phyloP scores from a whole-genome alignment of 2,888 invertebrate species.

The Xanthia togata region DNA sequence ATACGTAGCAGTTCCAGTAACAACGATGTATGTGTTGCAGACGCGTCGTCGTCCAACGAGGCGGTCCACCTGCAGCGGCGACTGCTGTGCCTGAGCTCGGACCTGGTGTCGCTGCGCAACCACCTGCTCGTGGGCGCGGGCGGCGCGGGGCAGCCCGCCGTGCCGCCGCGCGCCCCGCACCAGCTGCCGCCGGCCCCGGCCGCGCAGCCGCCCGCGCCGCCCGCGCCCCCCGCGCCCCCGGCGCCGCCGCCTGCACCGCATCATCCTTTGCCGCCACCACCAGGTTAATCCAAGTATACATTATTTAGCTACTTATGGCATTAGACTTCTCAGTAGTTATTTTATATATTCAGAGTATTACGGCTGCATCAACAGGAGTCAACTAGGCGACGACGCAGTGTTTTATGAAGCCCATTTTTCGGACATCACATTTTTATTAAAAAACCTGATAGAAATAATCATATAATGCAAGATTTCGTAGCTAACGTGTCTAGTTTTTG shows the following conservation, averaged over 20 bases:
- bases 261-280: slow-evolving; percentile 69
- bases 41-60: slow-evolving; percentile 98
- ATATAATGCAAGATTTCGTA: no score
- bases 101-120: slow-evolving; percentile 97
- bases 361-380: not conserved
- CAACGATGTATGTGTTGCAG: slow-evolving; percentile 87
- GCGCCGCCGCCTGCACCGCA: slow-evolving; percentile 69
- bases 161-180: slow-evolving; percentile 82
- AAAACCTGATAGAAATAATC: no score
- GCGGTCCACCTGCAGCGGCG: slow-evolving; percentile 98
- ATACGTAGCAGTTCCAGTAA: not conserved
- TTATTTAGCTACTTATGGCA: no score
- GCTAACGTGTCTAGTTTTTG: no score
- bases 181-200: slow-evolving; percentile 76
- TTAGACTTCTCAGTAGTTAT: not conserved
- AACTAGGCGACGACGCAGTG: not conserved
- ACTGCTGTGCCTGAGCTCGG: slow-evolving; percentile 96
- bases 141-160: slow-evolving; percentile 64
- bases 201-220: slow-evolving; percentile 77
- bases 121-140: slow-evolving; percentile 93
- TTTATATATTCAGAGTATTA: no score
- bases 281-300: slow-evolving; percentile 66
- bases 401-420: no score
- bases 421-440: no score
- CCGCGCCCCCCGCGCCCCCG: slow-evolving; percentile 74